Base-by-base conservation (phyloP, 2,797 vertebrate genomes). In the Eutrigla gurnardus region DNA sequence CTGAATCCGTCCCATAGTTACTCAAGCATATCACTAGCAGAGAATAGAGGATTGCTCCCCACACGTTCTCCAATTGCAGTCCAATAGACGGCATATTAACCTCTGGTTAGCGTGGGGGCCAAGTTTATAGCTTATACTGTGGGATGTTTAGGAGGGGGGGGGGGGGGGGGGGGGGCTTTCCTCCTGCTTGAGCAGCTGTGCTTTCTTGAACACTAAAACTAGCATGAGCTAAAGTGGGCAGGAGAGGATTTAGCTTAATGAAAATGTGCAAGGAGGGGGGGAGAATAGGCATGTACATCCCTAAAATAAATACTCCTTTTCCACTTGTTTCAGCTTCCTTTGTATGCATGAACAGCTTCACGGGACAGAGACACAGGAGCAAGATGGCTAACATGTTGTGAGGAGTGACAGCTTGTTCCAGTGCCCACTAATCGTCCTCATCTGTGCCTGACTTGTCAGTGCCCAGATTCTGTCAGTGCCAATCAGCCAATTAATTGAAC, bases 351-450 rank as follows among this genome's bases (percentile, higher is more conserved):
- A 67, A 62, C 68, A 50, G 58, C 68, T 61, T 73, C 63, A 40
- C 59, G 59, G 67, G 59, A 55, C 52, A 14, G 58, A 81, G 64
- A 72, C 68, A 45, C 62, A 67, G 70, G 57, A 71, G 0, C 72
- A 35, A 76, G 74, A 68, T 18, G 65, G 83, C 87, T 96, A 96
- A 96, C 93, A 6, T 77, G 54, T 90, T 94, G 92, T 95, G 96
- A 96, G 94, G 92, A 92, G 86, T 94, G 96, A 96, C 97, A 96
- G 97, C 96, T 98, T 97, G 96, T 95, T 96, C 93, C 93, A 94
- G 88, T 86, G 87, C 91, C 86, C 79, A 89, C 95, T 96, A 97
- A 97, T 95, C 93, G 92, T 94, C 94, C 92, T 95, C 95, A 93
- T 93, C 96, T 93, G 95, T 94, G 94, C 94, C 92, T 92, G 87